Conservation (phyloP, 2,888 invertebrate species). For the Drosophila heteroneura region DNA sequence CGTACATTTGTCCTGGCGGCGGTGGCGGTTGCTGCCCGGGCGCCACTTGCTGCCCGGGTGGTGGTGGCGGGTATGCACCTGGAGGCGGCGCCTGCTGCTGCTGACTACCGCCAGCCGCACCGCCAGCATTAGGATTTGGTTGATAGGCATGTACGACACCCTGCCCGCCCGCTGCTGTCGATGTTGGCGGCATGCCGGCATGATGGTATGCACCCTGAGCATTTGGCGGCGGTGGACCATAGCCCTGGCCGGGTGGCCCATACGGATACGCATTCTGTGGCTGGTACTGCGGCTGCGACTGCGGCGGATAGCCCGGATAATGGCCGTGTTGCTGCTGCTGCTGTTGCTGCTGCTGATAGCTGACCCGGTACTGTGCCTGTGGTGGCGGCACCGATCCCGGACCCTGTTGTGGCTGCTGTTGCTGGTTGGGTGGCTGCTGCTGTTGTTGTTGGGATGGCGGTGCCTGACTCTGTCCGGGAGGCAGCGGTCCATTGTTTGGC, state of each 20-base stretch:
- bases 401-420: slow-evolving; percentile 86
- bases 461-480: slow-evolving; percentile 76
- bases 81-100: slow-evolving; percentile 85
- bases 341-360: slow-evolving; percentile 86
- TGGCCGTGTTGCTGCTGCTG: slow-evolving; percentile 86
- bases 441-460: slow-evolving; percentile 83
- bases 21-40: slow-evolving; percentile 84
- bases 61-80: slow-evolving; percentile 86
- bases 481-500: slow-evolving; percentile 84
- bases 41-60: slow-evolving; percentile 73
- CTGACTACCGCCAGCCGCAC: slow-evolving; percentile 34
- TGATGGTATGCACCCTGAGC: slow-evolving; percentile 87
- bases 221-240: slow-evolving; percentile 87
- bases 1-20: slow-evolving; percentile 85
- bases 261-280: slow-evolving; percentile 87
- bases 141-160: slow-evolving; percentile 85
- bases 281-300: slow-evolving; percentile 86
- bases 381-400: slow-evolving; percentile 86
- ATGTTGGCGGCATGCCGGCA: slow-evolving; percentile 85
- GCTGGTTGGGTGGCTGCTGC: slow-evolving; percentile 68
- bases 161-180: slow-evolving; percentile 83
- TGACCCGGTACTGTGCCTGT: slow-evolving; percentile 87
- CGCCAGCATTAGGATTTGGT: slow-evolving; percentile 85
- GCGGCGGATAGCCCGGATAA: slow-evolving; percentile 86
- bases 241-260: slow-evolving; percentile 86